Conservation (phyloP, 2,888 invertebrate species). For the Salticus scenicus region DNA sequence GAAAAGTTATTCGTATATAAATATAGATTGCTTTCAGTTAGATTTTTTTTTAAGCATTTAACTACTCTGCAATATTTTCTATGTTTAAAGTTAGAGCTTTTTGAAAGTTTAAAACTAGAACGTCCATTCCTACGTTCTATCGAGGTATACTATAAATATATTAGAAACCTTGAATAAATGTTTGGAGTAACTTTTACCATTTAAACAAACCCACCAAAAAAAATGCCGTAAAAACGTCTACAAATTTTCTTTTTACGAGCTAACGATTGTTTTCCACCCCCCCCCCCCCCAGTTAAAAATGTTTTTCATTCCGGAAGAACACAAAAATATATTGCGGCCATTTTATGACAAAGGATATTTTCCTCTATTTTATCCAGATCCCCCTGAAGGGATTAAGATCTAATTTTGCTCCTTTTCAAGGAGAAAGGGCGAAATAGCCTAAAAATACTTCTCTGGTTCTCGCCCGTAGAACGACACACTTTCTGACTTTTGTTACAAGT, state of each 20-base stretch:
- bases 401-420: constrained; percentile 12
- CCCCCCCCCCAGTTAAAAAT: background rate
- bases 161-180: no score
- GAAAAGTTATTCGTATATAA: no score
- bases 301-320: background rate
- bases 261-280: background rate
- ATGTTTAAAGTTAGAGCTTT: no score
- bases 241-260: background rate
- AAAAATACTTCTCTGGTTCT: constrained; percentile 29
- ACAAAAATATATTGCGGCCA: background rate
- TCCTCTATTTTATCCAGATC: background rate
- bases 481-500: constrained; percentile 38
- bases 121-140: no score
- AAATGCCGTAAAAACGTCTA: no score
- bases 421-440: constrained; percentile 10
- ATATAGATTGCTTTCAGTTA: no score
- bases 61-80: no score
- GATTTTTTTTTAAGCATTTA: no score
- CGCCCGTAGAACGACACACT: constrained; percentile 27
- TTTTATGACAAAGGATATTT: constrained; percentile 18
- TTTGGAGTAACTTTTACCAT: no score
- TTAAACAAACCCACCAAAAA: no score
- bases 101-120: no score
- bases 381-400: constrained; percentile 6
- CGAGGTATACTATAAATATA: no score